Evolutionary conservation across 2,797 vertebrate genomes (phyloP).

Genomic region (Tolypeutes matacus): DNA sequence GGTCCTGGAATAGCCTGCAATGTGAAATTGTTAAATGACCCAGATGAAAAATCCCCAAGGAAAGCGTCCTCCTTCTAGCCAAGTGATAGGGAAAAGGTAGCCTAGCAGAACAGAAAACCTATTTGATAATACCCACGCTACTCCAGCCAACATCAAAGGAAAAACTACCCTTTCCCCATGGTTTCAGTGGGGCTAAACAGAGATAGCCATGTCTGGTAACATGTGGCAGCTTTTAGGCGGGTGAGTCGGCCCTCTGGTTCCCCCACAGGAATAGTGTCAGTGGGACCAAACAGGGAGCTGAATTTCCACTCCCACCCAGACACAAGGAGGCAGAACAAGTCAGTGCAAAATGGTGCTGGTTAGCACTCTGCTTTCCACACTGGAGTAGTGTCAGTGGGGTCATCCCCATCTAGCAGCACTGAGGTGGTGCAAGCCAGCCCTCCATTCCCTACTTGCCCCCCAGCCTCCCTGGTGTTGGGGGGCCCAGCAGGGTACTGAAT

Average conservation of each 20-base stretch:
- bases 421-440: not conserved
- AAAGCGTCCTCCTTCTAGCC: not conserved
- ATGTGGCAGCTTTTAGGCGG: not conserved
- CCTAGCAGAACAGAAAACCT: constrained; percentile 28
- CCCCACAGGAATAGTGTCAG: not conserved
- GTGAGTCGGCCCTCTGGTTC: not conserved
- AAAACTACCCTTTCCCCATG: not conserved
- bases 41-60: not conserved
- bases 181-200: not conserved
- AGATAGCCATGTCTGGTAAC: not conserved
- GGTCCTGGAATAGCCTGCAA: not conserved
- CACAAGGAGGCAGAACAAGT: constrained; percentile 13
- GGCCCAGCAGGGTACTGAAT: not conserved
- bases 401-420: not conserved
- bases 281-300: not conserved
- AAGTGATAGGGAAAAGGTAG: not conserved
- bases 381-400: not conserved
- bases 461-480: not conserved
- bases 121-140: constrained; percentile 22
- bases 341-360: not conserved
- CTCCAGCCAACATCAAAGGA: constrained; percentile 3
- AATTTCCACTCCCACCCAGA: not conserved
- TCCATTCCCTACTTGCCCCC: not conserved
- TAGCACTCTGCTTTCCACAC: not conserved
- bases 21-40: not conserved